Conservation (phyloP, 53 echinoderm and acorn worm species). For the Paracentrotus lividus region DNA sequence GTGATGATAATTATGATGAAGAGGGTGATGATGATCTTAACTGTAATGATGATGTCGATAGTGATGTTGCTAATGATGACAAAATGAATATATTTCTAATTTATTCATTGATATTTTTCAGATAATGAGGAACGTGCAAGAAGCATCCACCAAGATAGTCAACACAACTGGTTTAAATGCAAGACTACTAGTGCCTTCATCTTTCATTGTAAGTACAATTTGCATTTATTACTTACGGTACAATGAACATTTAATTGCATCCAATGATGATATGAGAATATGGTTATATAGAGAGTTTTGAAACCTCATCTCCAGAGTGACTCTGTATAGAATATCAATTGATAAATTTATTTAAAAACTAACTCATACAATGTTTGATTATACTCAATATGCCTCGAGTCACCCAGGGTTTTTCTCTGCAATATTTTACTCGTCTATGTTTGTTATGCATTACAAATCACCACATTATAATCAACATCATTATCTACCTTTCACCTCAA, state of each 20-base stretch:
- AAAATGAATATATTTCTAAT: background rate
- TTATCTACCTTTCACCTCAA: background rate
- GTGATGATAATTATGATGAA: background rate
- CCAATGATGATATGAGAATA: background rate
- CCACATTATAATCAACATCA: no score
- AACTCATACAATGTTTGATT: no score
- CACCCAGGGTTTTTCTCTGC: background rate
- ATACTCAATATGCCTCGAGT: background rate
- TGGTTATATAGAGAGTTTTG: background rate
- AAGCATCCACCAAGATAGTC: constrained; percentile 74
- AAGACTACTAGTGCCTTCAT: constrained; percentile 84
- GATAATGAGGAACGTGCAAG: constrained; percentile 62
- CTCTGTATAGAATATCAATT: no score
- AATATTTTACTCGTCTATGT: background rate
- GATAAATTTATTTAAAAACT: no score
- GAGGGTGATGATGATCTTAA: background rate
- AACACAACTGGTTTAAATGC: constrained; percentile 89
- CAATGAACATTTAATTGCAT: background rate
- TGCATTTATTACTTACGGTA: background rate
- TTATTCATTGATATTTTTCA: background rate
- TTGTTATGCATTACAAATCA: background rate
- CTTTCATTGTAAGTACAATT: constrained; percentile 77
- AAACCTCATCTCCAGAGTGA: no score
- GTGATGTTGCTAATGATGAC: background rate
- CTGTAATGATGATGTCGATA: background rate